Base-by-base conservation (phyloP, 2,797 vertebrate species). In the Ara ararauna region DNA sequence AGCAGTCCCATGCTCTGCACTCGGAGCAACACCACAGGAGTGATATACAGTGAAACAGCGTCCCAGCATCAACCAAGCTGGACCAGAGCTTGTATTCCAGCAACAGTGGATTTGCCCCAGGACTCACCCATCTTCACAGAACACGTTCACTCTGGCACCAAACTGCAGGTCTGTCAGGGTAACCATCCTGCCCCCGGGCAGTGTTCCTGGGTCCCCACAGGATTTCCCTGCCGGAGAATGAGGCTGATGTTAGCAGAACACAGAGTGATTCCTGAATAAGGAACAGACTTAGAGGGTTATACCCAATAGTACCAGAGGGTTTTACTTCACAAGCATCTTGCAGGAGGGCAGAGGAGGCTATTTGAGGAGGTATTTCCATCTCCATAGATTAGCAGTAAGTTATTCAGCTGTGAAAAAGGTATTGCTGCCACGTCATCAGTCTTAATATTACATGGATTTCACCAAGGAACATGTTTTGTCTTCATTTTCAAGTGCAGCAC, bases 71-170 rank as follows among this genome's bases (percentile, higher is more conserved):
- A 26, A 15, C 7, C 10, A 34, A 10, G 2, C 13, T 5, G 32
- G 42, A 18, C 4, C 5, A 4, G 21, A 23, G 61, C 19, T 17
- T 9, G 40, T 17, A 8, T 7, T 4, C 50, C 79, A 18, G 44
- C 65, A 9, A 1, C 51, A 9, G 66, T 4, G 47, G 48, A 50
- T 50, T 4, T 2, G 23, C 51, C 72, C 71, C 19, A 1, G 11
- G 5, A 92, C 97, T 98, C 89, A 98, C 98, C 98, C 97, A 0
- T 97, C 94, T 8, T 62, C 30, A 24, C 98, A 98, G 92, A 18
- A 18, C 72, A 97, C 94, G 1, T 61, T 62, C 56, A 82, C 88
- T 7, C 68, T 34, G 1, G 98, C 96, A 27, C 98, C 97, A 2
- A 97, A 95, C 54, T 1, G 18, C 22, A 95, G 13, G 40, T 96